phyloP scores from a whole-genome alignment of 2,888 invertebrate genomes.

The Carterocephalus palaemon region DNA sequence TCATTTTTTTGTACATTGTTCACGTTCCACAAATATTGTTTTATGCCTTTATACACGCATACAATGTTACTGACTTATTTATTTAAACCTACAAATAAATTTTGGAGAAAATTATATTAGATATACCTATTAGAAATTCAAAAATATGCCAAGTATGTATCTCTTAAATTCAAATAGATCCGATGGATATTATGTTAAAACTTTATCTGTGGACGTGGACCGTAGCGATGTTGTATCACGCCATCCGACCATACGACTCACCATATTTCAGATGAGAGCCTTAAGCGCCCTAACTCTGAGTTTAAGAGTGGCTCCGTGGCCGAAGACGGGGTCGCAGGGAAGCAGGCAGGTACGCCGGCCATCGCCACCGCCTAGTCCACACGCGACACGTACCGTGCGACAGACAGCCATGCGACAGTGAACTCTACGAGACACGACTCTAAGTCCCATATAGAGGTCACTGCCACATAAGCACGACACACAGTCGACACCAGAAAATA shows the following conservation, averaged over 20 bases:
- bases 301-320: constrained; percentile 83
- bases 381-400: constrained; percentile 69
- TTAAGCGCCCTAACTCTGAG: constrained; percentile 92
- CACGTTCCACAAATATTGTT: constrained; percentile 33
- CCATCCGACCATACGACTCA: constrained; percentile 70
- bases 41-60: too few relatives aligned
- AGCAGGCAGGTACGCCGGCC: constrained; percentile 72
- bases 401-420: constrained; percentile 68
- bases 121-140: too few relatives aligned
- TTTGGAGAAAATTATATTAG: too few relatives aligned
- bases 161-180: too few relatives aligned
- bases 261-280: constrained; percentile 84
- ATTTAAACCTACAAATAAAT: too few relatives aligned
- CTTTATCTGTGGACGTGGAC: constrained; percentile 56
- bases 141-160: too few relatives aligned
- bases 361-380: constrained; percentile 69
- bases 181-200: constrained; percentile 17
- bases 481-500: constrained; percentile 69
- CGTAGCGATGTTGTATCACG: constrained; percentile 54
- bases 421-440: constrained; percentile 46
- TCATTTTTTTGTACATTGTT: constrained; percentile 31
- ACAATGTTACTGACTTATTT: too few relatives aligned
- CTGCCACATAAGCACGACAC: constrained; percentile 72
- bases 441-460: constrained; percentile 53
- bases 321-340: constrained; percentile 64